A percentile compares a stretch with the other conserved stretches of the same genome.
phyloP scores from a whole-genome alignment of 2,888 invertebrate species.

The Pollenia angustigena region DNA sequence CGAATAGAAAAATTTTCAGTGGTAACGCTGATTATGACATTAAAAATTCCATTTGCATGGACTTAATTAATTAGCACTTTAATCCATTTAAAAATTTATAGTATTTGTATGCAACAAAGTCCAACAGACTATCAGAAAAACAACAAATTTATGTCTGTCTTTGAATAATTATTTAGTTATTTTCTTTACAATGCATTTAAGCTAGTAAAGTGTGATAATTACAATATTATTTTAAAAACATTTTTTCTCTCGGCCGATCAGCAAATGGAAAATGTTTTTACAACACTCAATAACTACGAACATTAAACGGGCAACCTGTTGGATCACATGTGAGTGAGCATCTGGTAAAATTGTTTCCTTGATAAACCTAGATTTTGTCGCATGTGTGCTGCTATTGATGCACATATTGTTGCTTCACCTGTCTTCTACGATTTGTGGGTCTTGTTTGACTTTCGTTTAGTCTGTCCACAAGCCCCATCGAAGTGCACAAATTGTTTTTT shows the following conservation, averaged over 20 bases:
- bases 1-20: too few species aligned
- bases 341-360: slow-evolving; percentile 43
- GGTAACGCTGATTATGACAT: neutral
- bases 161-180: slow-evolving; percentile 25
- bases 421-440: neutral
- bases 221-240: slow-evolving; percentile 16
- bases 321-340: slow-evolving; percentile 10
- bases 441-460: neutral
- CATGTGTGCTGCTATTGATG: slow-evolving; percentile 13
- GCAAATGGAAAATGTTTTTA: slow-evolving; percentile 11
- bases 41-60: slow-evolving; percentile 22
- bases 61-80: neutral
- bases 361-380: slow-evolving; percentile 44
- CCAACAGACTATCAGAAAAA: neutral
- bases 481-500: slow-evolving; percentile 10
- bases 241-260: neutral
- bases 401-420: slow-evolving; percentile 42
- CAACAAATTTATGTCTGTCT: slow-evolving; percentile 22
- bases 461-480: slow-evolving; percentile 1
- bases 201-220: slow-evolving; percentile 41
- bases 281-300: slow-evolving; percentile 29
- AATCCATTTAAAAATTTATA: slow-evolving; percentile 3
- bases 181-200: slow-evolving; percentile 14
- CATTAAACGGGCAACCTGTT: slow-evolving; percentile 10
- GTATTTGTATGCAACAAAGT: neutral